phyloP scores from a whole-genome alignment of 2,888 invertebrate species.

The Cabera pusaria region DNA sequence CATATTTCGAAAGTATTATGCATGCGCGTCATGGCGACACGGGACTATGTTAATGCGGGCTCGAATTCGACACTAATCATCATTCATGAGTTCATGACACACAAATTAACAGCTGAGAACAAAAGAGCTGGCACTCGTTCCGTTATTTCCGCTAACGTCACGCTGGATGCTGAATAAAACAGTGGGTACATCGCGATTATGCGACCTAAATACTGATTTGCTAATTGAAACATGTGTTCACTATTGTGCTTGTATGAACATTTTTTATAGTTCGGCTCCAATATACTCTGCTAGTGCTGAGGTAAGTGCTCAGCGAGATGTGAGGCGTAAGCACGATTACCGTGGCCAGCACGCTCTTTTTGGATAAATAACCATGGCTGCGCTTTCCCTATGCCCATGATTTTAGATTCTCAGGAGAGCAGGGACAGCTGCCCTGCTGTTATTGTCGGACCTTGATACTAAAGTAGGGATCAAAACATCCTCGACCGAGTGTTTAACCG shows the following conservation, averaged over 20 bases:
- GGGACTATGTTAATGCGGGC: constrained; percentile 26
- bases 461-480: too few relatives aligned
- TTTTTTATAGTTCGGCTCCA: too few relatives aligned
- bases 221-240: constrained; percentile 34
- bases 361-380: too few relatives aligned
- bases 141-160: constrained; percentile 62
- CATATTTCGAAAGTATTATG: constrained; percentile 3
- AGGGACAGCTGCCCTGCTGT: too few relatives aligned
- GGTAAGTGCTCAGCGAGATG: too few relatives aligned
- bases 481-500: too few relatives aligned
- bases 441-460: too few relatives aligned
- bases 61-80: constrained; percentile 42
- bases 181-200: constrained; percentile 38
- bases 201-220: constrained; percentile 44
- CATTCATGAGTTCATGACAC: constrained; percentile 49
- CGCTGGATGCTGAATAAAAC: constrained; percentile 48
- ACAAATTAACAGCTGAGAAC: constrained; percentile 52
- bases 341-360: too few relatives aligned
- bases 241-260: neutral
- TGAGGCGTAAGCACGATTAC: too few relatives aligned
- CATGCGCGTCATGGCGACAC: constrained; percentile 14
- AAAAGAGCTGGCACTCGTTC: constrained; percentile 47
- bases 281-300: too few relatives aligned
- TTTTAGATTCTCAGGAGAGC: too few relatives aligned
- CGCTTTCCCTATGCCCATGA: too few relatives aligned